Evolutionary conservation across 2,888 invertebrate genomes (phyloP), one percentile per base, ranked within the genome.

Genomic region (Beris chalybata): DNA sequence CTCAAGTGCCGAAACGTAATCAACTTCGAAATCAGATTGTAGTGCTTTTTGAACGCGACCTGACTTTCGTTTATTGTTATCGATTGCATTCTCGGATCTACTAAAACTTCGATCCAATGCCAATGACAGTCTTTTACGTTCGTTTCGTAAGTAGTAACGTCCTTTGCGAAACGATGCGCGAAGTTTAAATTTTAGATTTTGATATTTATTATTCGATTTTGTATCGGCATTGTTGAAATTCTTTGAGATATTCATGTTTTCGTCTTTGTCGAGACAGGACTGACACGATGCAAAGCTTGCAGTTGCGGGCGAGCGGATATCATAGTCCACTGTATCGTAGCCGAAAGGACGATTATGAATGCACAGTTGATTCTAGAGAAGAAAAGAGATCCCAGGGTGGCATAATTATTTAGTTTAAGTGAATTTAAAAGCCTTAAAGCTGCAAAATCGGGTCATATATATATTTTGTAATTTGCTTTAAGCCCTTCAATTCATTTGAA

Each of bases 141-240:
- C 76, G 6, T 71, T 72, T 59, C 71, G 72, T 15, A 80, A 70
- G 22, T 76, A 77, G 29, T 71, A 71, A 66, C 76, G 78, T 44
- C 80, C 74, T 67, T 74, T 77, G 55, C 77, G 75, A 68, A 79
- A 75, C 1, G 81, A 81, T 22, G 76, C 77, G 0, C 77, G 75
- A 45, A 80, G 58, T 44, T 76, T 76, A 56, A 76, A 73, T 71
- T 77, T 79, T 0, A 81, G 71, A 31, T 73, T 71, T 22, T 74
- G 74, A 66, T 76, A 80, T 12, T 73, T 74, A 11, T 74, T 72
- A 56, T 74, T 48, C n/a, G 75, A 70, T 52, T 47, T 44, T n/a
- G 30, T 48, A 38, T 5, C 32, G 3, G 30, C 22, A 12, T 38
- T 2, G 52, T 61, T 61, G n/a, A 61, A 38, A 31, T 61, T 52